phyloP scores from a whole-genome alignment of 2,797 vertebrate genomes.

The Gymnopithys bicolor region DNA sequence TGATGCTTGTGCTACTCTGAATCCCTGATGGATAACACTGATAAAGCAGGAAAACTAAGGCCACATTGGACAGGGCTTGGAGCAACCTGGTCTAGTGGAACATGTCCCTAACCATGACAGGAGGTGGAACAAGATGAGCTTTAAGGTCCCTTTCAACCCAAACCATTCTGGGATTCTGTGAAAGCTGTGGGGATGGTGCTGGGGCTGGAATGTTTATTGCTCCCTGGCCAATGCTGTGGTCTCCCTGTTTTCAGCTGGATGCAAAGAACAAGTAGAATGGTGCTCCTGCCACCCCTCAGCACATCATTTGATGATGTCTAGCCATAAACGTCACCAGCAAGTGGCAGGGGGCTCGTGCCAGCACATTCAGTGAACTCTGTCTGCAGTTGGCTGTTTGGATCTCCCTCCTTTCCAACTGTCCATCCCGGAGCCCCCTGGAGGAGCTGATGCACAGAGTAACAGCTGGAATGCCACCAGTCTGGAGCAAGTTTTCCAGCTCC shows the following conservation, averaged over 20 bases:
- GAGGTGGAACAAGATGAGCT: neutral
- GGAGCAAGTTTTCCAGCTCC: neutral
- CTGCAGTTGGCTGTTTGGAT: fast-evolving
- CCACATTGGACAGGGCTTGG: neutral
- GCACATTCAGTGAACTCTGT: fast-evolving
- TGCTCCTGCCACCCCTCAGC: neutral
- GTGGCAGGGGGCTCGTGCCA: neutral
- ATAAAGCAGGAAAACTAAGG: neutral
- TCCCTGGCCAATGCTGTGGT: neutral
- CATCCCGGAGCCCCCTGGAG: neutral
- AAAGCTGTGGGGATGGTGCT: neutral
- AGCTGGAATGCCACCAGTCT: neutral
- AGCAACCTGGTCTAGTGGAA: neutral
- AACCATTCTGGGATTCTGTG: neutral
- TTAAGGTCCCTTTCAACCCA: neutral
- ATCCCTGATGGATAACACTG: neutral
- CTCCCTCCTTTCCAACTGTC: neutral
- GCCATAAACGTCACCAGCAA: fast-evolving
- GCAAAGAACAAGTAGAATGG: slow-evolving; percentile 13
- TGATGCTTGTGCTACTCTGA: neutral
- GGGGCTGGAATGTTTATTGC: neutral
- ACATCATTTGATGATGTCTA: fast-evolving
- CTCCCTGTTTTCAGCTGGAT: slow-evolving; percentile 59
- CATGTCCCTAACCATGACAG: neutral
- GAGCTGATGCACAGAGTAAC: too few relatives aligned